Conservation (phyloP, 1,140 invertebrate genomes). For the Halesus radiatus region DNA sequence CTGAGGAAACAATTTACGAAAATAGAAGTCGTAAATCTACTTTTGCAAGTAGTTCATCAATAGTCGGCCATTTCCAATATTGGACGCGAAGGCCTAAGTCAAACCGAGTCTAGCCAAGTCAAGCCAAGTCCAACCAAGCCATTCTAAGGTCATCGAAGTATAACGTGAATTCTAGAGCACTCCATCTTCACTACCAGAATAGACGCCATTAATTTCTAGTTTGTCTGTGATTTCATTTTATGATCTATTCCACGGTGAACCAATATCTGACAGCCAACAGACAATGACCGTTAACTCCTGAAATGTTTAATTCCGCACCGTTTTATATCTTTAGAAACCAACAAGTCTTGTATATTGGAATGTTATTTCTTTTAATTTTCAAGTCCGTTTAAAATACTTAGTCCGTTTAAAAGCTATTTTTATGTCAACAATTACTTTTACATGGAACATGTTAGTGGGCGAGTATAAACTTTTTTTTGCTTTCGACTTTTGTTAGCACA, state of each 20-base stretch:
- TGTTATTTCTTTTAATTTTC: too few species aligned
- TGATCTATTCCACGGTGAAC: neutral
- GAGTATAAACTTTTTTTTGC: too few species aligned
- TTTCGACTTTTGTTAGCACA: too few species aligned
- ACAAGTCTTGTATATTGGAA: too few species aligned
- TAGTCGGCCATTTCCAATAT: neutral
- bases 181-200: conserved; percentile 3
- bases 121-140: neutral
- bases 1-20: neutral
- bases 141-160: neutral
- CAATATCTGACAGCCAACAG: neutral
- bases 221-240: neutral
- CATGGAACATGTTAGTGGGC: too few species aligned
- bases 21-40: neutral
- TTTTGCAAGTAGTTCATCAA: neutral
- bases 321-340: neutral
- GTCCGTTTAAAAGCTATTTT: too few species aligned
- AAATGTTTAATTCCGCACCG: neutral
- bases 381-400: too few species aligned
- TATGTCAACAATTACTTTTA: too few species aligned
- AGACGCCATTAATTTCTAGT: neutral
- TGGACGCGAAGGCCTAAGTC: neutral
- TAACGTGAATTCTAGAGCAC: neutral
- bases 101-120: neutral
- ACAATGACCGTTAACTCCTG: conserved; percentile 4